These are phyloP conservation scores for Hirundichthys speculiger DNA, from an alignment of 2,113 vertebrate species.

Conservation along the genomic window DNA sequence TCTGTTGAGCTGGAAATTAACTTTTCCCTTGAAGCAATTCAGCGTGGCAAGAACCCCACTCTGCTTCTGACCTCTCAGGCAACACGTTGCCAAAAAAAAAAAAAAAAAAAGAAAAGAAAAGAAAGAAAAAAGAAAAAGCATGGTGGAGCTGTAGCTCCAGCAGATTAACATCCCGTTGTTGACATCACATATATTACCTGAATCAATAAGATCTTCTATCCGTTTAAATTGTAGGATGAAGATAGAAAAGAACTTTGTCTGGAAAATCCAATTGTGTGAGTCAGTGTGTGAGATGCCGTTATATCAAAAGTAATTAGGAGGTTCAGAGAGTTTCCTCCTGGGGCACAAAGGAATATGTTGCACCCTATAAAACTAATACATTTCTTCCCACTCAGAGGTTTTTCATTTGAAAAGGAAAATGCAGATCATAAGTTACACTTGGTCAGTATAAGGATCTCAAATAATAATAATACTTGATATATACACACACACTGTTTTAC, in stretches of 20 bases:
- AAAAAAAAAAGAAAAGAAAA: too few relatives aligned
- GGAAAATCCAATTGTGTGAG: background rate
- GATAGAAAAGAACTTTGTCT: background rate
- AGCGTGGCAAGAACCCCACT: slow-evolving; percentile 54
- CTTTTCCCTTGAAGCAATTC: slow-evolving; percentile 63
- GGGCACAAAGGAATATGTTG: too few relatives aligned
- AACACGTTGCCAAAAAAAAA: slow-evolving; percentile 65
- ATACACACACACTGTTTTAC: too few relatives aligned
- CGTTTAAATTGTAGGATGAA: slow-evolving; percentile 15
- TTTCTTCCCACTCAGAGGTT: too few relatives aligned
- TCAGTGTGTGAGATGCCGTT: background rate
- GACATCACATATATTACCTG: slow-evolving; percentile 36
- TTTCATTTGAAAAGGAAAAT: too few relatives aligned
- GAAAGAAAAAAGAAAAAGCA: too few relatives aligned
- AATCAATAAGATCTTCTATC: slow-evolving; percentile 18
- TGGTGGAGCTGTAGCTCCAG: slow-evolving; percentile 15
- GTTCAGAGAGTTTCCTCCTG: too few relatives aligned
- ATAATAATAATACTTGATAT: too few relatives aligned
- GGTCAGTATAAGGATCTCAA: too few relatives aligned
- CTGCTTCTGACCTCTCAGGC: slow-evolving; percentile 57
- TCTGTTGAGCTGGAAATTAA: slow-evolving; percentile 74
- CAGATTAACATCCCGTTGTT: slow-evolving; percentile 58
- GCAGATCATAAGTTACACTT: too few relatives aligned
- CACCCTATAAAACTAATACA: background rate
- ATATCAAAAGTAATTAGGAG: background rate